These are phyloP conservation scores for Temnothorax longispinosus DNA, from an alignment of 1,140 invertebrate species.

Conservation along the genomic window DNA sequence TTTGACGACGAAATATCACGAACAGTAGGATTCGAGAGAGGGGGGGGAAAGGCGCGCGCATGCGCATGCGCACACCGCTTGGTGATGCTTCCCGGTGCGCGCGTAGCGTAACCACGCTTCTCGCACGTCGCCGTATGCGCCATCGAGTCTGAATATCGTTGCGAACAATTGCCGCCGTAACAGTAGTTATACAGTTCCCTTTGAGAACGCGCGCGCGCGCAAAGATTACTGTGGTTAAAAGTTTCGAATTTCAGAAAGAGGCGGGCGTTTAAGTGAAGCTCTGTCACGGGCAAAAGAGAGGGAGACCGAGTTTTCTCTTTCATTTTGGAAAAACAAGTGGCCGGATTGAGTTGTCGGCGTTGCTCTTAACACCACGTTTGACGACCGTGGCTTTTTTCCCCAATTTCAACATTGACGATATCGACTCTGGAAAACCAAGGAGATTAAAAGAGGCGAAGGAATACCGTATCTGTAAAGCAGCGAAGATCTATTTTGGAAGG, in stretches of 20 bases:
- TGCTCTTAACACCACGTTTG: too few relatives aligned
- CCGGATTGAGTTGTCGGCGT: background rate
- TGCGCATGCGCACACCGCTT: conserved; percentile 15
- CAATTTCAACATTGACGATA: background rate
- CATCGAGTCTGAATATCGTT: background rate
- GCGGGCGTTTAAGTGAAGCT: background rate
- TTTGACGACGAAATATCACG: background rate
- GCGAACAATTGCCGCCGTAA: background rate
- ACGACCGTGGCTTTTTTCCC: background rate
- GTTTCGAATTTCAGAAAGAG: background rate
- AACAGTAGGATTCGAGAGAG: background rate
- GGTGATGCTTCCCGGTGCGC: conserved; percentile 34
- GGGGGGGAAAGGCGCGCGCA: too few relatives aligned
- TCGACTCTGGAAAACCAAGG: background rate
- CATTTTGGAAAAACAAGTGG: conserved; percentile 38
- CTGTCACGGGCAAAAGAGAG: background rate
- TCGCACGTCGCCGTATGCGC: background rate
- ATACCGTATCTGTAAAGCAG: too few relatives aligned
- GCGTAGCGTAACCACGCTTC: conserved; percentile 32
- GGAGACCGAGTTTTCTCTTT: conserved; percentile 22
- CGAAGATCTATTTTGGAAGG: conserved; percentile 7
- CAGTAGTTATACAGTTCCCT: background rate
- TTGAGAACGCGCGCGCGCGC: background rate
- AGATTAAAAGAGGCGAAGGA: background rate
- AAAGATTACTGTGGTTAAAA: background rate